Conservation (phyloP, 1,140 invertebrate species). For the Zaprionus africanus region DNA sequence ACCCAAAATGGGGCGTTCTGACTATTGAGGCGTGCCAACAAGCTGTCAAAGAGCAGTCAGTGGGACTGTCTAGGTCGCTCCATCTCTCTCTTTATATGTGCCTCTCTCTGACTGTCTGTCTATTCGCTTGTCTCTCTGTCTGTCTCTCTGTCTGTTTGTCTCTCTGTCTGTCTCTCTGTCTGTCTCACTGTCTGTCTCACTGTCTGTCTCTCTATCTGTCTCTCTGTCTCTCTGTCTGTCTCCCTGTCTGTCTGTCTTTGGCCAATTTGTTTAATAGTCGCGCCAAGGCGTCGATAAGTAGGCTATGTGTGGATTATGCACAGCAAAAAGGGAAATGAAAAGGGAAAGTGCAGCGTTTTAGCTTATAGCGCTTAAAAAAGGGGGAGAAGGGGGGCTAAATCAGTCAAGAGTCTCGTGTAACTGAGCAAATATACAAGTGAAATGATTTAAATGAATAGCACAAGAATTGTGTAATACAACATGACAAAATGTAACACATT, state of each 20-base stretch:
- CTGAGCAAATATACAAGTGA: background rate
- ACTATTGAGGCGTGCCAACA: constrained; percentile 11
- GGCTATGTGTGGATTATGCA: constrained; percentile 54
- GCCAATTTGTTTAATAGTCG: constrained; percentile 20
- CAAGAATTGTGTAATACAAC: background rate
- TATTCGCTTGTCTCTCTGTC: constrained; percentile 1
- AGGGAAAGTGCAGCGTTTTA: background rate
- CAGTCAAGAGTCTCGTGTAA: background rate
- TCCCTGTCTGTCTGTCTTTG: constrained; percentile 18
- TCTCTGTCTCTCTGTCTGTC: too few species aligned
- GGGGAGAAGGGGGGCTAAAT: background rate
- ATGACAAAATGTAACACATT: background rate
- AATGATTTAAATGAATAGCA: background rate
- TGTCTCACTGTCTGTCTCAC: background rate
- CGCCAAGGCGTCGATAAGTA: constrained; percentile 59
- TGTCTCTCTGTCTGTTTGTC: background rate
- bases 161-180: background rate
- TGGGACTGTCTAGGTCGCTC: background rate
- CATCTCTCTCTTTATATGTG: background rate
- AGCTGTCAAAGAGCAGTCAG: constrained; percentile 18
- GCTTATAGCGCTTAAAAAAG: background rate
- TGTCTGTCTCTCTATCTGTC: constrained; percentile 7
- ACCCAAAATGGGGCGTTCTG: constrained; percentile 8
- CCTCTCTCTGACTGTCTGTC: background rate
- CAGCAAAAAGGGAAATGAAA: background rate